Evolutionary conservation across 2,113 vertebrate genomes (phyloP).

Genomic region (Colius striatus): DNA sequence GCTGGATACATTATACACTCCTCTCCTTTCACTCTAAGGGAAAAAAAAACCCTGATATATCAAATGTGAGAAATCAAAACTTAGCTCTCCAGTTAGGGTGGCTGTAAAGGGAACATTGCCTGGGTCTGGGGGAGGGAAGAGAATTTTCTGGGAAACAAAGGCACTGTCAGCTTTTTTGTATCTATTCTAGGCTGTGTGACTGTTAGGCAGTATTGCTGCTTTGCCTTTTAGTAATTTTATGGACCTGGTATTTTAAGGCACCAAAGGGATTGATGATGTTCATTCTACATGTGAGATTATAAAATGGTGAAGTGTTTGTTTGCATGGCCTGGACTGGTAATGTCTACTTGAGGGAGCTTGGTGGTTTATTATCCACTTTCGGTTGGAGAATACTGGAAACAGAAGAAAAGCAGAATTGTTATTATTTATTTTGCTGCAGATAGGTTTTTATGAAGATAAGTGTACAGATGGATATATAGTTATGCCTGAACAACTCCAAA

Average conservation of each 20-base stretch:
- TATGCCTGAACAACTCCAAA: not conserved
- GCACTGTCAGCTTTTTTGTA: not conserved
- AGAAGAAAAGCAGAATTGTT: not conserved
- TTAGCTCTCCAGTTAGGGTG: not conserved
- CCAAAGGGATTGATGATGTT: slow-evolving; percentile 38
- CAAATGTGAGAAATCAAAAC: not conserved
- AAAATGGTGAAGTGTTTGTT: slow-evolving; percentile 46
- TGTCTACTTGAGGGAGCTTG: not conserved
- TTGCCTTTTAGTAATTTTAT: slow-evolving; percentile 37
- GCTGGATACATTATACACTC: not conserved
- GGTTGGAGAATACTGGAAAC: not conserved
- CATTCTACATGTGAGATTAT: slow-evolving; percentile 4
- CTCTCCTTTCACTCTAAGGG: not conserved
- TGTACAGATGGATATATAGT: not conserved
- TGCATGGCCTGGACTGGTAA: slow-evolving; percentile 17
- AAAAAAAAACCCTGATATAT: not conserved
- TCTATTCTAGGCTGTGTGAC: not conserved
- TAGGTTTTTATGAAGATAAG: not conserved
- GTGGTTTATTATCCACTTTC: not conserved
- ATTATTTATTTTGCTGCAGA: not conserved
- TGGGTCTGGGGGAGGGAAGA: not conserved
- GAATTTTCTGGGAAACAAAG: not conserved
- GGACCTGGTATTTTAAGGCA: slow-evolving; percentile 36
- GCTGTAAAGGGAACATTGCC: not conserved
- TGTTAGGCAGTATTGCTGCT: not conserved